Percentiles rank a stretch among this genome's conserved stretches.
phyloP scores from a whole-genome alignment of 2,888 invertebrate species.

The Conchocele bisecta region DNA sequence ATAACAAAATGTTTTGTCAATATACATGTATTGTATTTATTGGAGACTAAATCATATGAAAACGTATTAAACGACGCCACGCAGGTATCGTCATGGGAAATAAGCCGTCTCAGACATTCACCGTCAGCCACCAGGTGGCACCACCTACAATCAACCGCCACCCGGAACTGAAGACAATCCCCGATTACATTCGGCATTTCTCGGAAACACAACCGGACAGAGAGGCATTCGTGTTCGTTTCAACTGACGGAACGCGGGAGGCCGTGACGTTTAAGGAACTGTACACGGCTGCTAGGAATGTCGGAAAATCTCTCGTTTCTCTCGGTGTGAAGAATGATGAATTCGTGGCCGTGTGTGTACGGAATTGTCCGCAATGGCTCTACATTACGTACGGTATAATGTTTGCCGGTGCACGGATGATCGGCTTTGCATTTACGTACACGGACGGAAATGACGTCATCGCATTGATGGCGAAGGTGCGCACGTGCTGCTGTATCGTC shows the following conservation, averaged over 20 bases:
- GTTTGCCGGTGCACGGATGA: background rate
- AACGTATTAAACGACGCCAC: too few relatives aligned
- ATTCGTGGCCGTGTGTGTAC: conserved; percentile 1
- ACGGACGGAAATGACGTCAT: conserved; percentile 9
- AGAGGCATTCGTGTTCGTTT: background rate
- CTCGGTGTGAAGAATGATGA: background rate
- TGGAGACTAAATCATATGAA: too few relatives aligned
- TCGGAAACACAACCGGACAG: background rate
- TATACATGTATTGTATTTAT: too few relatives aligned
- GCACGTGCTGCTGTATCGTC: background rate
- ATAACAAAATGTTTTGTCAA: too few relatives aligned
- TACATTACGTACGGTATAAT: conserved; percentile 2
- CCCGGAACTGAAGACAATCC: background rate
- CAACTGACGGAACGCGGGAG: background rate
- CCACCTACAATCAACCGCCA: too few relatives aligned
- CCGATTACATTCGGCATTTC: background rate
- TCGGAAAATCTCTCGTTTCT: background rate
- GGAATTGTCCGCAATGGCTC: conserved; percentile 8
- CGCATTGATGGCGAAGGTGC: conserved; percentile 3
- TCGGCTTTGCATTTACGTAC: conserved; percentile 1
- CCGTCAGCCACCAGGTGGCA: too few relatives aligned
- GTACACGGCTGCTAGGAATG: background rate
- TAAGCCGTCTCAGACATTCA: too few relatives aligned
- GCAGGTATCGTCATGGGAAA: too few relatives aligned
- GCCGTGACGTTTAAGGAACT: background rate